phyloP scores from a whole-genome alignment of 2,888 invertebrate species.

The Shargacucullia verbasci region DNA sequence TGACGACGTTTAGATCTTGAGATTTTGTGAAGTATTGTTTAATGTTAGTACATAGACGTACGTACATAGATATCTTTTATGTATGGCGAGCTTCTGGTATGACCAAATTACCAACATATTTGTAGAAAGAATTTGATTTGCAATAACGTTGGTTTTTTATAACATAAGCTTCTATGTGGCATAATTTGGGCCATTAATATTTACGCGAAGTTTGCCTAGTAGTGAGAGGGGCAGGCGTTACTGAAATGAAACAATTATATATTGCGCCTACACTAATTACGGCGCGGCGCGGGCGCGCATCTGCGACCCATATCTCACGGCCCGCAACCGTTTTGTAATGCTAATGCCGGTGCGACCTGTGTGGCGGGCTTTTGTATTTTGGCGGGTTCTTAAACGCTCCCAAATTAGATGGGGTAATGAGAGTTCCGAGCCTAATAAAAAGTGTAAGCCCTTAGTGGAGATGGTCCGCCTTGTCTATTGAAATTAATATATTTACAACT shows the following conservation, averaged over 20 bases:
- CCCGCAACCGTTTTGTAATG: slow-evolving; percentile 79
- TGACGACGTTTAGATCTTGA: slow-evolving; percentile 78
- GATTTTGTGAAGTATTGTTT: slow-evolving; percentile 81
- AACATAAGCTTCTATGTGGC: slow-evolving; percentile 5
- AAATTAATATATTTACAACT: too few relatives aligned
- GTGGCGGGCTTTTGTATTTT: slow-evolving; percentile 68
- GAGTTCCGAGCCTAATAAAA: slow-evolving; percentile 30
- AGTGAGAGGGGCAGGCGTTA: slow-evolving; percentile 52
- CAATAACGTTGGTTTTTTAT: slow-evolving; percentile 5
- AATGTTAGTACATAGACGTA: slow-evolving; percentile 60
- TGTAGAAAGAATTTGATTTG: not conserved
- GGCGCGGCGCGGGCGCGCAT: slow-evolving; percentile 72
- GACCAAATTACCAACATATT: slow-evolving; percentile 11
- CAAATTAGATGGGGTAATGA: slow-evolving; percentile 53
- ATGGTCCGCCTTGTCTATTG: too few relatives aligned
- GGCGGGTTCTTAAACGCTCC: slow-evolving; percentile 60
- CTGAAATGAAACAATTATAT: slow-evolving; percentile 83
- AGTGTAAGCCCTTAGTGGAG: too few relatives aligned
- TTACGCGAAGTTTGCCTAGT: slow-evolving; percentile 29
- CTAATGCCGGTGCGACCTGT: slow-evolving; percentile 72
- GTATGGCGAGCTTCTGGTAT: slow-evolving; percentile 36
- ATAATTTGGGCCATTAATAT: slow-evolving; percentile 27
- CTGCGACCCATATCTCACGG: slow-evolving; percentile 88
- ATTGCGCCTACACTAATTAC: slow-evolving; percentile 82
- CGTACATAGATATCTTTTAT: slow-evolving; percentile 46